Conservation (phyloP, 2,888 invertebrate species). For the Gymnoscelis rufifasciata region DNA sequence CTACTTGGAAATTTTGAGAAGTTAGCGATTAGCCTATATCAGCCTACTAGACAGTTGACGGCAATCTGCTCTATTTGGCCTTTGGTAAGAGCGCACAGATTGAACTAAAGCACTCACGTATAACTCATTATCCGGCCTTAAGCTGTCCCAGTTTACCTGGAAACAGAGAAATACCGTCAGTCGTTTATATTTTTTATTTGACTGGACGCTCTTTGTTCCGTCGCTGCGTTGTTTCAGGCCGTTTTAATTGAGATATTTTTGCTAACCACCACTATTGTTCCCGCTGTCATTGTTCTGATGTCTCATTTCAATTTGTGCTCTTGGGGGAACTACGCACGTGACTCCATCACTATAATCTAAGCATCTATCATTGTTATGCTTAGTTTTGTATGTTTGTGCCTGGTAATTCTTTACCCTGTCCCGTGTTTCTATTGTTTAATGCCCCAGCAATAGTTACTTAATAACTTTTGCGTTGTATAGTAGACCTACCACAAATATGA, state of each 20-base stretch:
- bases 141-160: conserved; percentile 79
- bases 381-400: neutral
- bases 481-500: neutral
- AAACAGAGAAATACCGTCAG: conserved; percentile 67
- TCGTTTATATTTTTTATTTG: conserved; percentile 50
- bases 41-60: conserved; percentile 31
- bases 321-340: conserved; percentile 14
- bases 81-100: conserved; percentile 45
- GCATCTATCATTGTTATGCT: conserved; percentile 1
- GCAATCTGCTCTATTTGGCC: conserved; percentile 31
- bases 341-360: conserved; percentile 11
- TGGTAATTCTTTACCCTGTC: conserved; percentile 1
- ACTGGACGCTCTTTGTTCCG: conserved; percentile 48
- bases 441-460: neutral
- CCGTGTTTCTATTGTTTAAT: conserved; percentile 1
- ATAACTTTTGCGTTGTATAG: neutral
- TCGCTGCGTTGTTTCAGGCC: conserved; percentile 28
- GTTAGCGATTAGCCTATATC: neutral
- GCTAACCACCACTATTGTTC: conserved; percentile 32
- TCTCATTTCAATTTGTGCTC: conserved; percentile 24
- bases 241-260: conserved; percentile 32
- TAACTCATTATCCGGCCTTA: conserved; percentile 78
- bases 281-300: conserved; percentile 20
- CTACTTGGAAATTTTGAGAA: neutral
- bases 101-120: conserved; percentile 69